Percentiles rank a stretch among this genome's conserved stretches.
Conservation (phyloP, 2,797 vertebrate genomes). For the Notolepis coatsorum region DNA sequence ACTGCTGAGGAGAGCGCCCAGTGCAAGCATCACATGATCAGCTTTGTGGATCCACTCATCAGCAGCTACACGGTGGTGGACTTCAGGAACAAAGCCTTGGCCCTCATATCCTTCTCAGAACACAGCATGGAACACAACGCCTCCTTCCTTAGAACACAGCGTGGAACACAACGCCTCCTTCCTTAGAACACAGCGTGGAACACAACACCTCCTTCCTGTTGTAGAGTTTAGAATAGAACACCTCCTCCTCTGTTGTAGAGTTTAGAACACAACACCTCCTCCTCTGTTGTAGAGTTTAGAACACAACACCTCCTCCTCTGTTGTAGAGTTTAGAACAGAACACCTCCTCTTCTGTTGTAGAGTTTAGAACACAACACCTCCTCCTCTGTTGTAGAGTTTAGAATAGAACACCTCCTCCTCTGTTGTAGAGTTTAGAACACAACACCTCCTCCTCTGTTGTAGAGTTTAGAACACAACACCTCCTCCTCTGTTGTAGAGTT, state of each 20-base stretch:
- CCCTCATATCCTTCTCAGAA: slow-evolving; percentile 94
- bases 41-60: slow-evolving; percentile 93
- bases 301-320: neutral
- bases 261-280: neutral
- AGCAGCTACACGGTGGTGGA: slow-evolving; percentile 93
- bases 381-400: neutral
- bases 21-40: slow-evolving; percentile 97
- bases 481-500: neutral
- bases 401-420: neutral
- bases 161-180: too few species aligned
- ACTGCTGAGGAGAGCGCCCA: slow-evolving; percentile 84
- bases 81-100: slow-evolving; percentile 92
- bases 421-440: neutral
- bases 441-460: neutral
- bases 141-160: too few species aligned
- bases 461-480: neutral
- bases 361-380: slow-evolving; percentile 1
- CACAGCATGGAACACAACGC: too few species aligned
- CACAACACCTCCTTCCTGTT: neutral
- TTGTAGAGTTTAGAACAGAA: neutral
- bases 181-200: too few species aligned
- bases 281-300: neutral
- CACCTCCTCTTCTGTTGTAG: neutral
- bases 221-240: neutral
- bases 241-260: neutral